phyloP scores from a whole-genome alignment of 1,140 invertebrate species.

The Himalopsyche phryganea region DNA sequence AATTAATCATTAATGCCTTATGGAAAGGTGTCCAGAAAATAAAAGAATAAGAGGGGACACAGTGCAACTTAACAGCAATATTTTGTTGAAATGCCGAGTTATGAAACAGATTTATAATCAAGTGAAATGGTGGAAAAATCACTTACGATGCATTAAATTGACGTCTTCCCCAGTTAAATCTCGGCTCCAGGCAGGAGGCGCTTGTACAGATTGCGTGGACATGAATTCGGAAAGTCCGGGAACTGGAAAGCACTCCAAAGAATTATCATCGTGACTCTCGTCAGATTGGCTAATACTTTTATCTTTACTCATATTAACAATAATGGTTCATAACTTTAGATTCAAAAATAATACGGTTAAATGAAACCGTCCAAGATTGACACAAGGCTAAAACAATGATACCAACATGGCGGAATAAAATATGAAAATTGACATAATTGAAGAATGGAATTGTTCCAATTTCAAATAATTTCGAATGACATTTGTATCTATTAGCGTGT shows the following conservation, averaged over 20 bases:
- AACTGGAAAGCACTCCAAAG: slow-evolving; percentile 53
- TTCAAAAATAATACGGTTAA: slow-evolving; percentile 22
- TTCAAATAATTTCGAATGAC: not conserved
- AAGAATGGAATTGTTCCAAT: not conserved
- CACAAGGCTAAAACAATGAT: not conserved
- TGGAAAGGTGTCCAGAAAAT: no score
- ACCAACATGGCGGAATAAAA: slow-evolving; percentile 13
- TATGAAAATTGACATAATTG: slow-evolving; percentile 6
- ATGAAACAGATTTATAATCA: no score
- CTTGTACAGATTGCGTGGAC: slow-evolving; percentile 49
- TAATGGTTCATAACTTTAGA: slow-evolving; percentile 4
- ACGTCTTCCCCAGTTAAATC: slow-evolving; percentile 63
- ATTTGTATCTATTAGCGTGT: not conserved
- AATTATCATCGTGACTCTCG: slow-evolving; percentile 23
- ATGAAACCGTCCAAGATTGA: not conserved
- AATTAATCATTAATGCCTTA: no score
- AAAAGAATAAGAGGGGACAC: no score
- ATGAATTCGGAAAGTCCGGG: slow-evolving; percentile 73
- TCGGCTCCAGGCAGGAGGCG: slow-evolving; percentile 55
- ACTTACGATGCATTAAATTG: slow-evolving; percentile 70
- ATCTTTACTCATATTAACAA: slow-evolving; percentile 11
- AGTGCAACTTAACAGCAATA: no score
- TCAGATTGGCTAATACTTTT: slow-evolving; percentile 19
- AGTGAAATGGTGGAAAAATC: no score
- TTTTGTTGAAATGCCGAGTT: no score